Evolutionary conservation across 92 coral and sea anemone species (phyloP).

Genomic region (Nematostella vectensis): DNA sequence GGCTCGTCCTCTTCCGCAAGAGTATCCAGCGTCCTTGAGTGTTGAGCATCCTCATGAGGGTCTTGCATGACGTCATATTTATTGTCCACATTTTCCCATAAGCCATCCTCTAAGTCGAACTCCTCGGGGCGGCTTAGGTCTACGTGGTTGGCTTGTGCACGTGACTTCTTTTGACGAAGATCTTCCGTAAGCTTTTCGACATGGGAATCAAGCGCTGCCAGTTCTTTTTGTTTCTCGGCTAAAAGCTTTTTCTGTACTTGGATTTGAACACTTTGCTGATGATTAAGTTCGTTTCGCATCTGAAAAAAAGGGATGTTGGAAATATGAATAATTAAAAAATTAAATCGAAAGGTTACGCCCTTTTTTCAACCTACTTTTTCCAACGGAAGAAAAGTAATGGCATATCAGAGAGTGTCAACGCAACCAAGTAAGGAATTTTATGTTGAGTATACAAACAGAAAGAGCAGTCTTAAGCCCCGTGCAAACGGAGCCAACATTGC

Average conservation of each 20-base stretch:
- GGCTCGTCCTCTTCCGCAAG: conserved; percentile 65
- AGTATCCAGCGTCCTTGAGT: conserved; percentile 54
- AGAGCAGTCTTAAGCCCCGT: too few relatives aligned
- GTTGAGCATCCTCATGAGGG: conserved; percentile 11
- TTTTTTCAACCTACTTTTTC: too few relatives aligned
- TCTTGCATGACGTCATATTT: conserved; percentile 19
- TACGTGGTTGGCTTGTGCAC: conserved; percentile 9
- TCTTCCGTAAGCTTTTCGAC: conserved; percentile 49
- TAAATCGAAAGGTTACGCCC: too few relatives aligned
- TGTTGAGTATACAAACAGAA: too few relatives aligned
- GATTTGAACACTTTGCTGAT: conserved; percentile 78
- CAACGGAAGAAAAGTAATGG: too few relatives aligned
- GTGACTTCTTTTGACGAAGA: conserved; percentile 28
- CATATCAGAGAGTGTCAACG: too few relatives aligned
- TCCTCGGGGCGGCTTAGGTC: conserved; percentile 3
- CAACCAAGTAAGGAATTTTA: too few relatives aligned
- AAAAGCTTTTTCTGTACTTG: conserved; percentile 78
- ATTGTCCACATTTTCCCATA: conserved; percentile 20
- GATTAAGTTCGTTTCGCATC: conserved; percentile 75
- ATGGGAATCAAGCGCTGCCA: conserved; percentile 69
- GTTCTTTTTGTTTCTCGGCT: conserved; percentile 77
- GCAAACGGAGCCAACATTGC: too few relatives aligned
- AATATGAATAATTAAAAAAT: too few relatives aligned
- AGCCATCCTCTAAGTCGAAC: conserved; percentile 16
- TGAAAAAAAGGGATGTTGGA: too few relatives aligned